Evolutionary conservation across 1,140 invertebrate species (phyloP), one percentile per base, ranked within the genome.

Genomic region (Chelonus insularis): DNA sequence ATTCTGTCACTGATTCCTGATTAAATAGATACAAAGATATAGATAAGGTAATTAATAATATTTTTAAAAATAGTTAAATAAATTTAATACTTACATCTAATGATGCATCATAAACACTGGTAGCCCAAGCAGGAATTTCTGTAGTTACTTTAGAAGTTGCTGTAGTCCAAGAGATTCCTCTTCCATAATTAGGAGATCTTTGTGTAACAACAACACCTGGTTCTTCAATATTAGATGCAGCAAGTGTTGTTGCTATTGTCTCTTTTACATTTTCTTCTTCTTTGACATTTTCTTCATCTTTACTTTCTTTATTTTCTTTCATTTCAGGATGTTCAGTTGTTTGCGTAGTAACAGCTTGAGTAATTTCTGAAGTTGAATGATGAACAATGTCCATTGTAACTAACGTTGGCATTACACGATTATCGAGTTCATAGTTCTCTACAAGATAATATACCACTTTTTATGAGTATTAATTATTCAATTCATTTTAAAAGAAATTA

Each of bases 111-210:
- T 72, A 76, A 37, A 71, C 73, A 39, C 71, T 76, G 6, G 81
- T 82, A 6, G 79, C 78, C 81, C 74, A 80, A 21, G 78, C 76
- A 16, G 77, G 76, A 43, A 77, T 76, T 69, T 76, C 74, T 9
- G 73, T 70, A 9, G 67, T 70, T n/a, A 68, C 32, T 66, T 69
- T 68, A 1, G 69, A 32, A 4, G 64, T 21, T 16, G 69, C 56
- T 16, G 70, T 67, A 18, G 64, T 65, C 78, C 79, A 82, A 2
- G 77, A 78, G 62, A 81, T 83, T 3, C 79, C 78, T 64, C 82
- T 69, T 2, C 82, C 82, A 64, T 80, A 84, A 11, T 73, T 81
- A 4, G 78, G 71, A 18, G 78, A 74, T 58, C 72, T 64, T 62
- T 73, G 70, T 14, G 70, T 71, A 1, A 70, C 69, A 4, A 65